phyloP scores from a whole-genome alignment of 2,888 invertebrate genomes.

The Drosophila monieri region DNA sequence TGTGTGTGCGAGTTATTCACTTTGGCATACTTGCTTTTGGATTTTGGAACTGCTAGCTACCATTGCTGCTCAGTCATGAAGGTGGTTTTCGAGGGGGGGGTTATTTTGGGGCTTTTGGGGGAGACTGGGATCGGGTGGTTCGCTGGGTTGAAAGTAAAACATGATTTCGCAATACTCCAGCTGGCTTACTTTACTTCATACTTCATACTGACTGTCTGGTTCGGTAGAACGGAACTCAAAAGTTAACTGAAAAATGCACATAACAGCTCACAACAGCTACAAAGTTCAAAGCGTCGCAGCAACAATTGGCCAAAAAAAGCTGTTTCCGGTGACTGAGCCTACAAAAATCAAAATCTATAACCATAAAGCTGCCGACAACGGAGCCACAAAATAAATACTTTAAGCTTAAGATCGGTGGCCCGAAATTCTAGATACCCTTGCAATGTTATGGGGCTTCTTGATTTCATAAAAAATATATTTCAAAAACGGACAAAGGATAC shows the following conservation, averaged over 20 bases:
- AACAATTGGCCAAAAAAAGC: conserved; percentile 38
- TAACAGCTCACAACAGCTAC: conserved; percentile 40
- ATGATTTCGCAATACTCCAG: conserved; percentile 70
- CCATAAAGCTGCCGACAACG: conserved; percentile 42
- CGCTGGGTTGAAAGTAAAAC: conserved; percentile 61
- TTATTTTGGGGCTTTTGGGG: conserved; percentile 12
- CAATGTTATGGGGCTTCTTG: background rate
- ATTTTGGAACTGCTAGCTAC: conserved; percentile 80
- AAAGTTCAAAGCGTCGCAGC: conserved; percentile 36
- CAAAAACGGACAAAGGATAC: background rate
- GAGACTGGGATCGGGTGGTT: conserved; percentile 16
- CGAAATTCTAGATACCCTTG: conserved; percentile 21
- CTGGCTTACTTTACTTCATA: conserved; percentile 54
- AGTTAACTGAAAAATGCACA: conserved; percentile 26
- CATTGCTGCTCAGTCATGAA: conserved; percentile 79
- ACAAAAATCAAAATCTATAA: conserved; percentile 33
- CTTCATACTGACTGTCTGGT: conserved; percentile 3
- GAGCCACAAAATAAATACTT: conserved; percentile 25
- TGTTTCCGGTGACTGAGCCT: conserved; percentile 19
- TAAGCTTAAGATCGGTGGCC: conserved; percentile 26
- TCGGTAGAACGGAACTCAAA: conserved; percentile 21
- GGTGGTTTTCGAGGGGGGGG: conserved; percentile 34
- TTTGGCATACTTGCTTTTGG: conserved; percentile 52
- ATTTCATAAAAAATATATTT: background rate
- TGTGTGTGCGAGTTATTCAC: conserved; percentile 54